Evolutionary conservation across 2,113 vertebrate species (phyloP), one percentile per base, ranked within the genome.

Genomic region (Chloebia gouldiae): DNA sequence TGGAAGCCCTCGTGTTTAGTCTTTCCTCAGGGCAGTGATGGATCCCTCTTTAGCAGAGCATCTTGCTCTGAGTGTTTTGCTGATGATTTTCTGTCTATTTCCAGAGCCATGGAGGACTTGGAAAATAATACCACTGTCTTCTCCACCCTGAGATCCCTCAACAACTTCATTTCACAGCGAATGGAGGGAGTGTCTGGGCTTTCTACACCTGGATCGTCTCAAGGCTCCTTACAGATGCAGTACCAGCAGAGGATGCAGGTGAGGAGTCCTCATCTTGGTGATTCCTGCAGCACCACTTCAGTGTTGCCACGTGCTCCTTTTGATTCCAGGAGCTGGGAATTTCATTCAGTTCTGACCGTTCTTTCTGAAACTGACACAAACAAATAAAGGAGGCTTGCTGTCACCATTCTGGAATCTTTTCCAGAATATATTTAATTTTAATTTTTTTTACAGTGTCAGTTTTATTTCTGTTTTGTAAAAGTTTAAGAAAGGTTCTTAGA

Each of bases 171-270:
- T 87, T 98, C 98, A 5, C 98, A 98, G 92, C 92, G 95, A 5
- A 85, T 96, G 69, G 98, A 98, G 35, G 94, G 95, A 3, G 47
- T 95, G 3, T 97, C 98, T n/a, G 94, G 93, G 23, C 78, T 96
- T 42, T 94, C 95, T 2, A 53, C 69, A 1, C 42, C 98, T 6
- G 75, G 60, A 5, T 79, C 90, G 0, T 82, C 75, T 40, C 93
- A 90, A 0, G 97, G 93, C 17, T 97, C 97, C 81, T 95, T 99
- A 68, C 99, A 99, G 91, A 94, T 81, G 56, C 98, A 98, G 56
- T 99, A 98, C 95, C 98, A 98, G 69, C 98, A 99, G 92, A 98
- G 97, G 94, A 97, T 99, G 94, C 98, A 99, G 98, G 99, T 99
- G 95, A 83, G 90, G 42, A 27, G 8, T 50, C 44, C 24, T 39